Evolutionary conservation across 2,113 vertebrate genomes (phyloP), one percentile per base, ranked within the genome.

Genomic region (Apodemus speciosus): DNA sequence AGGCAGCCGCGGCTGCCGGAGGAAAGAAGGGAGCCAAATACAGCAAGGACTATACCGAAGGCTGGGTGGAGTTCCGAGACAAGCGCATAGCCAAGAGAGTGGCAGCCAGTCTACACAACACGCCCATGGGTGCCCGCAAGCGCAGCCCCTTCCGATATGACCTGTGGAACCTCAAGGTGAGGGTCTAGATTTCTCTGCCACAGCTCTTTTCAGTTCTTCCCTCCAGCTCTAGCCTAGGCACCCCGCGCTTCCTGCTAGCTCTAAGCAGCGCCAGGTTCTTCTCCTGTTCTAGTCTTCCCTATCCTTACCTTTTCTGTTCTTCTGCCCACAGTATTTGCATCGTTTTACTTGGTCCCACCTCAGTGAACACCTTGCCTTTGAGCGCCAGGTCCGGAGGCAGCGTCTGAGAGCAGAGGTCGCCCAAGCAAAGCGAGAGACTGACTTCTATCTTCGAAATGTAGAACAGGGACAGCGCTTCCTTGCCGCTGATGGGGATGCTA

Each of bases 21-120:
- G 95, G 94, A 97, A 99, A 98, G 98, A 97, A 98, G 97, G 97
- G 77, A 93, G 98, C 98, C 5, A 95, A 92, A 40, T 98, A 98
- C 56, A 97, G 98, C 66, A 98, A 98, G 76, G 98, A 98, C 83
- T 99, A 98, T 94, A 98, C 98, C 0, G 99, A 99, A 93, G 99
- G 99, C 9, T 99, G 99, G 99, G 99, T 99, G 91, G 99, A 99
- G 97, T 99, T 99, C 95, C 97, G 98, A 25, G 99, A 99, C 96
- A 99, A 99, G 89, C 98, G 98, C 0, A 93, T 99, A 35, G 99
- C 99, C 0, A 99, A 99, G 96, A 95, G 96, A 2, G 98, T 99
- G 51, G 98, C 98, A 0, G 79, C 89, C 27, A 99, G 98, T 35
- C 98, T 99, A 1, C 98, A 99, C 97, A 99, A 98, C 98, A 98